A percentile compares a stretch with the other conserved stretches of the same genome.
Evolutionary conservation across 2,113 vertebrate genomes (phyloP).

Genomic region (Myotis davidii): DNA sequence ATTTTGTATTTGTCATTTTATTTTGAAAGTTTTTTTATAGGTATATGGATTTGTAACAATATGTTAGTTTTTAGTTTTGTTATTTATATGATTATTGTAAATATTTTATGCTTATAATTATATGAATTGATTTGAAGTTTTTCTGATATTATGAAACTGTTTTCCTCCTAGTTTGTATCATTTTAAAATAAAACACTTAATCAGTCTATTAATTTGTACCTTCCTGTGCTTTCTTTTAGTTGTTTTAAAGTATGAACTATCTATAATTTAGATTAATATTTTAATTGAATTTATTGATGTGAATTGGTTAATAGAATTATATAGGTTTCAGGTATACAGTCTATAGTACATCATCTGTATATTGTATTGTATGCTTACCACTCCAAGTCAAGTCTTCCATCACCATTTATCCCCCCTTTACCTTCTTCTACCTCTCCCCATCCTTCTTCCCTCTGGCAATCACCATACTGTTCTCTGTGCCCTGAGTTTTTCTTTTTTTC

Average conservation of each 20-base stretch:
- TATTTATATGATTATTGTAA: background rate
- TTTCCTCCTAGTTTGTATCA: background rate
- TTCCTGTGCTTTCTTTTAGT: background rate
- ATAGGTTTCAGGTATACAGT: too few relatives aligned
- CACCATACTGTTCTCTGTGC: too few relatives aligned
- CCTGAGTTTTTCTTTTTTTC: too few relatives aligned
- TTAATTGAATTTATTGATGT: too few relatives aligned
- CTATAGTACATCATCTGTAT: too few relatives aligned
- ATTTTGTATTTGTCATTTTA: constrained; percentile 21
- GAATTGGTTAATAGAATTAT: too few relatives aligned
- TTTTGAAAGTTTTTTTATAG: background rate
- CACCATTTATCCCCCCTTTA: too few relatives aligned
- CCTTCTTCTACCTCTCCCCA: too few relatives aligned
- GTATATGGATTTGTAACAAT: background rate
- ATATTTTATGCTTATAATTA: constrained; percentile 23
- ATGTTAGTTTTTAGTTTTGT: background rate
- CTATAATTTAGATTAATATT: constrained; percentile 31
- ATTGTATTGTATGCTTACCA: too few relatives aligned
- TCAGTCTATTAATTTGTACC: background rate
- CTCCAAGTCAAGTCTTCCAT: too few relatives aligned
- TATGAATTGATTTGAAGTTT: background rate
- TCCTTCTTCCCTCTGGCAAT: too few relatives aligned
- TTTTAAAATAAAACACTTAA: constrained; percentile 16
- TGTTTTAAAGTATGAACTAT: background rate
- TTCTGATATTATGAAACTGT: background rate